Percentiles rank a stretch among this genome's conserved stretches.
Conservation (phyloP, 1,140 invertebrate genomes). For the Acyrthosiphon pisum region DNA sequence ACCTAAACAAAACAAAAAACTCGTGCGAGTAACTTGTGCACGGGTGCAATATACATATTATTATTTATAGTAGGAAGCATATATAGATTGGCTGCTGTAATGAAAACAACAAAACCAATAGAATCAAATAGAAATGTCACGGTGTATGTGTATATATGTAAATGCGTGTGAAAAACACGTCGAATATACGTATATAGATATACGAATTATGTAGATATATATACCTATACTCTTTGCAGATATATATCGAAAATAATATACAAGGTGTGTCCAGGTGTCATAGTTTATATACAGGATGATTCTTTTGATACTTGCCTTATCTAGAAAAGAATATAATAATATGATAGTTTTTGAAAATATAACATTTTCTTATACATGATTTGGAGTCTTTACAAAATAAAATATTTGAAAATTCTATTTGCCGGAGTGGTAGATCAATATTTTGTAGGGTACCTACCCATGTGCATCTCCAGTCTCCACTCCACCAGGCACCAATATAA, state of each 20-base stretch:
- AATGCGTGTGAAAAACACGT: neutral
- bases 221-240: neutral
- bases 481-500: neutral
- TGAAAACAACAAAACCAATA: neutral
- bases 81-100: neutral
- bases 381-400: neutral
- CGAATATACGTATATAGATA: neutral
- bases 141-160: neutral
- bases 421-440: neutral
- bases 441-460: neutral
- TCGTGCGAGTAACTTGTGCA: neutral
- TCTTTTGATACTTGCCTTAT: neutral
- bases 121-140: neutral
- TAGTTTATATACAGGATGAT: neutral
- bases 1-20: neutral
- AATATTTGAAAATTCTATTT: neutral
- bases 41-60: neutral
- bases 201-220: neutral
- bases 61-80: neutral
- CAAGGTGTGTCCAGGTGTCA: neutral
- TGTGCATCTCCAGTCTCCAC: neutral
- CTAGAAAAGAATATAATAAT: neutral
- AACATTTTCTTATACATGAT: neutral
- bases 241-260: neutral
- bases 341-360: neutral